These are phyloP conservation scores for Nasonia vitripennis DNA, from an alignment of 1,140 invertebrate species.

Conservation along the genomic window DNA sequence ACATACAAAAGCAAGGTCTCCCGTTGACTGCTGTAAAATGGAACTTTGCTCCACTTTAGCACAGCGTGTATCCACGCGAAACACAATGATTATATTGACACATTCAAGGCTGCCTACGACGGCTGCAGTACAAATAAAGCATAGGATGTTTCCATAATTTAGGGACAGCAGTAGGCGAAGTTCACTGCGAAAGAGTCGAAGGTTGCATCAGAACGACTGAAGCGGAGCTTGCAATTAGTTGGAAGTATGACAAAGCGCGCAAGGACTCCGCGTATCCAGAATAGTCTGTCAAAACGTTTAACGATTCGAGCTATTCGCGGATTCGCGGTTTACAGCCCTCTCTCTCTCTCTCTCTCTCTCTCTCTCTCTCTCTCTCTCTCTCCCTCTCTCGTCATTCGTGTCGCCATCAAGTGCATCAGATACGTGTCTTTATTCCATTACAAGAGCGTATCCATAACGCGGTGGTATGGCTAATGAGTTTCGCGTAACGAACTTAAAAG, in stretches of 20 bases:
- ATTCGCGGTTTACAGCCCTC: no score
- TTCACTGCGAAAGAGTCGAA: neutral
- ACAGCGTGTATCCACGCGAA: neutral
- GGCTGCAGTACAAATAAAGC: neutral
- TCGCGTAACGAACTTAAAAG: neutral
- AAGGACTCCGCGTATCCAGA: neutral
- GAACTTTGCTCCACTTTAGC: slow-evolving; percentile 7
- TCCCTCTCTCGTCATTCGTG: no score
- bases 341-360: no score
- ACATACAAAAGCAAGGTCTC: neutral
- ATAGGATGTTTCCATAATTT: neutral
- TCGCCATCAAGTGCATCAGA: no score
- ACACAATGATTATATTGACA: slow-evolving; percentile 21
- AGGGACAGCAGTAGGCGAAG: neutral
- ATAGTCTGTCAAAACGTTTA: no score
- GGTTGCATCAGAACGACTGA: neutral
- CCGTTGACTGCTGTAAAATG: slow-evolving; percentile 3
- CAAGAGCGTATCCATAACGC: no score
- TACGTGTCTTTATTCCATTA: no score
- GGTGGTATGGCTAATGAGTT: neutral
- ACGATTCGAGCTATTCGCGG: no score
- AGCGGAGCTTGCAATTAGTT: neutral
- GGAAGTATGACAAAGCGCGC: neutral
- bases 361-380: no score
- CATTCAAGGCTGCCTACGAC: neutral